A percentile compares a stretch with the other conserved stretches of the same genome.
Conservation (phyloP, 2,113 vertebrate genomes). For the Nannobrachium achirus region DNA sequence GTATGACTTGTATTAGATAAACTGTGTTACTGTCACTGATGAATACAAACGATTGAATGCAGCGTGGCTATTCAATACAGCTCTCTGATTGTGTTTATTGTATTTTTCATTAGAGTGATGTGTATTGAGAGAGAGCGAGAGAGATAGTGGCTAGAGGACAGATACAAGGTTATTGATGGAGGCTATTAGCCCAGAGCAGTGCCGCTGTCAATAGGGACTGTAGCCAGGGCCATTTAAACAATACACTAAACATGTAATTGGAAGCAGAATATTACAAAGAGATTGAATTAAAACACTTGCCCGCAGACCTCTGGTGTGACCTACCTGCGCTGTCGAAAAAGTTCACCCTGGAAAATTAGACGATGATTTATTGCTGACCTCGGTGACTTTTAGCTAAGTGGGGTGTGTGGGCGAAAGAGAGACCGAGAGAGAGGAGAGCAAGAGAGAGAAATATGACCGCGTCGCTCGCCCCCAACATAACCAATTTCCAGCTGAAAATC, state of each 20-base stretch:
- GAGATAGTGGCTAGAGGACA: slow-evolving; percentile 68
- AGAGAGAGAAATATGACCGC: no score
- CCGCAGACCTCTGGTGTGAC: slow-evolving; percentile 53
- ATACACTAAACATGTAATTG: slow-evolving; percentile 74
- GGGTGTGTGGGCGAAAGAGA: slow-evolving; percentile 25
- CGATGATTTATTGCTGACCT: slow-evolving; percentile 57
- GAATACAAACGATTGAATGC: slow-evolving; percentile 68
- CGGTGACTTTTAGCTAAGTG: slow-evolving; percentile 42
- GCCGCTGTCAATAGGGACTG: slow-evolving; percentile 69
- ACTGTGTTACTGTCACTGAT: slow-evolving; percentile 71
- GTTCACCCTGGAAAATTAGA: slow-evolving; percentile 51
- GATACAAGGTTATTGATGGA: slow-evolving; percentile 79
- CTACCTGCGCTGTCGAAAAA: slow-evolving; percentile 47
- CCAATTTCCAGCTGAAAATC: no score
- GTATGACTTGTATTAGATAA: slow-evolving; percentile 62
- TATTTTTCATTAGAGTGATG: slow-evolving; percentile 78
- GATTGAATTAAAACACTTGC: slow-evolving; percentile 57
- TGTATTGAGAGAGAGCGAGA: slow-evolving; percentile 60
- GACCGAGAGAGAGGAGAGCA: not conserved
- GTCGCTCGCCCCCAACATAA: no score
- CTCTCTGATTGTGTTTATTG: slow-evolving; percentile 73
- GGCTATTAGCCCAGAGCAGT: slow-evolving; percentile 72
- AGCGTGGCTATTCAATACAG: slow-evolving; percentile 63
- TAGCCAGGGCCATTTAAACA: slow-evolving; percentile 67
- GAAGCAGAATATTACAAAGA: slow-evolving; percentile 53